Evolutionary conservation across 2,797 vertebrate species (phyloP).

Genomic region (Propithecus perrieri): DNA sequence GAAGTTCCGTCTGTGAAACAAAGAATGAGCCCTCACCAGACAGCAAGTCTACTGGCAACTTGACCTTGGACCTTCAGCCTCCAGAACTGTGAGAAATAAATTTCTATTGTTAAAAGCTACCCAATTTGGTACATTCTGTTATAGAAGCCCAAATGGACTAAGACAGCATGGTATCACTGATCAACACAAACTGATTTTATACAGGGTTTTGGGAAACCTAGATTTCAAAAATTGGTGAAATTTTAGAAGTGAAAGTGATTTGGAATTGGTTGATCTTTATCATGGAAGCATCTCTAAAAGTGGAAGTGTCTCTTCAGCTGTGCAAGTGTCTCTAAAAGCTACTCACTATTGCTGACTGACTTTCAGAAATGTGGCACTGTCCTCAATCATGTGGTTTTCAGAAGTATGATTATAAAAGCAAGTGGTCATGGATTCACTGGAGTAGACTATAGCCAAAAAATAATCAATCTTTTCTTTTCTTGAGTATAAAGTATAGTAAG

Average conservation of each 20-base stretch:
- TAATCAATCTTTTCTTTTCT: not conserved
- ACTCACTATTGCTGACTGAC: not conserved
- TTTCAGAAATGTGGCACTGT: not conserved
- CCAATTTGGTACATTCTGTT: not conserved
- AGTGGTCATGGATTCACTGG: not conserved
- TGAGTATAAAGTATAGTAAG: not conserved
- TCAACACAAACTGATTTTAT: not conserved
- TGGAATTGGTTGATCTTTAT: not conserved
- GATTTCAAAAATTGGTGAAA: not conserved
- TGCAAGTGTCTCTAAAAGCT: not conserved
- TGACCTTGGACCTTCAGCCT: not conserved
- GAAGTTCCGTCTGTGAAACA: not conserved
- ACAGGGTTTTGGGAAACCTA: not conserved
- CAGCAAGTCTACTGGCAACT: not conserved
- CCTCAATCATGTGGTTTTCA: not conserved
- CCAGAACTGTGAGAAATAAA: not conserved
- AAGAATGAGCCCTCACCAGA: not conserved
- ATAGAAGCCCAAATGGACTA: not conserved
- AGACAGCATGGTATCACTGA: not conserved
- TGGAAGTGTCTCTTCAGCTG: not conserved
- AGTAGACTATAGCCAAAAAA: not conserved
- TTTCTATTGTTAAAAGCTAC: not conserved
- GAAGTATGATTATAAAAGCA: not conserved
- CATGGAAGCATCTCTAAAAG: not conserved
- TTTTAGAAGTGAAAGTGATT: not conserved